phyloP scores from a whole-genome alignment of 2,797 vertebrate species.

The Thalassophryne amazonica region DNA sequence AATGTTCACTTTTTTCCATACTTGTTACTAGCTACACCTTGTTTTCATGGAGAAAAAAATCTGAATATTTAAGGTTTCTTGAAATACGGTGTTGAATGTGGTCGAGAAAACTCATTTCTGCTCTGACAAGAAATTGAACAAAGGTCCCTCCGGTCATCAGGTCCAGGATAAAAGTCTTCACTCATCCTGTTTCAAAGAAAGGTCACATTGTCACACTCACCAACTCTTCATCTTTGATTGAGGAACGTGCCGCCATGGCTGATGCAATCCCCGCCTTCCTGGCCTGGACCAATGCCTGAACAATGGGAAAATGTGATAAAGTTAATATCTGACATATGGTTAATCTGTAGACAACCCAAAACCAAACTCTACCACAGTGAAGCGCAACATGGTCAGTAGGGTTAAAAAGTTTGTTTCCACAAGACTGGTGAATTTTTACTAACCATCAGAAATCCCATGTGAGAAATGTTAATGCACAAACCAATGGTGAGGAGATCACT shows the following conservation, averaged over 20 bases:
- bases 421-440: slow-evolving; percentile 13
- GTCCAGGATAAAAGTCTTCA: too few species aligned
- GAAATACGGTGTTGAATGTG: too few species aligned
- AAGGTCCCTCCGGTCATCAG: too few species aligned
- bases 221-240: slow-evolving; percentile 97
- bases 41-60: too few species aligned
- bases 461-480: slow-evolving; percentile 42
- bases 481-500: background rate
- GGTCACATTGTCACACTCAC: slow-evolving; percentile 72
- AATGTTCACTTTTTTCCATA: too few species aligned
- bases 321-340: slow-evolving; percentile 10
- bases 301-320: slow-evolving; percentile 17
- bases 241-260: slow-evolving; percentile 93
- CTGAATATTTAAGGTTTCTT: too few species aligned
- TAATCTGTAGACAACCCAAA: slow-evolving; percentile 36
- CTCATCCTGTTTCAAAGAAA: background rate
- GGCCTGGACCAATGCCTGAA: slow-evolving; percentile 94
- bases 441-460: slow-evolving; percentile 24
- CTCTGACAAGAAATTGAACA: too few species aligned
- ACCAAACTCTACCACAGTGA: slow-evolving; percentile 12
- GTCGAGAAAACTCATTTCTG: too few species aligned
- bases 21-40: too few species aligned
- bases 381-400: slow-evolving; percentile 9
- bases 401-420: slow-evolving; percentile 10
- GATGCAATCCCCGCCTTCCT: slow-evolving; percentile 96